Percentiles rank a stretch among this genome's conserved stretches.
Conservation (phyloP, 2,797 vertebrate genomes). For the Hyperoplus lanceolatus region DNA sequence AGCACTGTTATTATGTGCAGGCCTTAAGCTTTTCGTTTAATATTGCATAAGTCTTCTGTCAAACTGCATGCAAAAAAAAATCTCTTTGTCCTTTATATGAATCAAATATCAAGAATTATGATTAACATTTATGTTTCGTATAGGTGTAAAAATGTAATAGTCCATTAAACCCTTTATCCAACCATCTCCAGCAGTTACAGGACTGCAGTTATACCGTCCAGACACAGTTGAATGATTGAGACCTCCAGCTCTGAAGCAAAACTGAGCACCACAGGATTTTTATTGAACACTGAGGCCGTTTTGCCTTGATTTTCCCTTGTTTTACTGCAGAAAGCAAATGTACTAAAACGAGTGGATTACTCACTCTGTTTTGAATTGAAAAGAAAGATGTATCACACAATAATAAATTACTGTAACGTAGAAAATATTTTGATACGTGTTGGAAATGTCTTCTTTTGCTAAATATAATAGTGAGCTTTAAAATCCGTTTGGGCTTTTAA, state of each 20-base stretch:
- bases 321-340: not conserved
- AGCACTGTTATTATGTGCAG: not conserved
- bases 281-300: constrained; percentile 11
- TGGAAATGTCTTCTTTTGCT: constrained; percentile 23
- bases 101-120: constrained; percentile 15
- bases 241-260: constrained; percentile 20
- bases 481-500: constrained; percentile 1
- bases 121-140: constrained; percentile 15
- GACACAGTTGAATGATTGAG: constrained; percentile 7
- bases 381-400: constrained; percentile 2
- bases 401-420: not conserved
- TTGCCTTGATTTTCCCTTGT: not conserved
- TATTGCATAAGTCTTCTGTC: not conserved
- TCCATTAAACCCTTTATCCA: constrained; percentile 10
- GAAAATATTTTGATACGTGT: not conserved
- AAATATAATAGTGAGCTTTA: constrained; percentile 32
- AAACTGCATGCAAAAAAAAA: constrained; percentile 17
- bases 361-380: not conserved
- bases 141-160: constrained; percentile 10
- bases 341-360: not conserved
- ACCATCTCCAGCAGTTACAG: constrained; percentile 14
- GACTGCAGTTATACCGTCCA: constrained; percentile 10
- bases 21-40: constrained; percentile 4
- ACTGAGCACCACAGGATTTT: not conserved
- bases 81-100: constrained; percentile 1